phyloP scores from a whole-genome alignment of 2,888 invertebrate genomes.

The Diaphora mendica region DNA sequence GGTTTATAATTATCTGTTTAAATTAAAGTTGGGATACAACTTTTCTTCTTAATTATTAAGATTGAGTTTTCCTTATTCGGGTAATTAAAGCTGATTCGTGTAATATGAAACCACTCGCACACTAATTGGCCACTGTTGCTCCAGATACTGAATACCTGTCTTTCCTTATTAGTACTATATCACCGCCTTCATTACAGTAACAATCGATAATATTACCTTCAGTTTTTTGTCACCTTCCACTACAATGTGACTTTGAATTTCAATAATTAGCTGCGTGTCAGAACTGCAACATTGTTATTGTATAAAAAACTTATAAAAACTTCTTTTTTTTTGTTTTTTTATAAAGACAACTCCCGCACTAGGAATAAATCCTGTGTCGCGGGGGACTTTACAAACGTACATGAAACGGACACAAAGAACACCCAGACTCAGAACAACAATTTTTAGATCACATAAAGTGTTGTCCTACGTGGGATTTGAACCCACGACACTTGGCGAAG shows the following conservation, averaged over 20 bases:
- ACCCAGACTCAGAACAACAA: no score
- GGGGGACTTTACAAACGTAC: no score
- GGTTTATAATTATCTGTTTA: background rate
- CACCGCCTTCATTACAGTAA: slow-evolving; percentile 59
- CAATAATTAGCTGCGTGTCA: background rate
- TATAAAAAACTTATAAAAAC: no score
- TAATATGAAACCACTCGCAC: slow-evolving; percentile 72
- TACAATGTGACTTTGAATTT: slow-evolving; percentile 13
- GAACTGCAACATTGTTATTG: background rate
- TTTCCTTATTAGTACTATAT: slow-evolving; percentile 73
- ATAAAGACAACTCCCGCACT: no score
- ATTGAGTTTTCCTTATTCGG: slow-evolving; percentile 68
- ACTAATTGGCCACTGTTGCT: slow-evolving; percentile 74
- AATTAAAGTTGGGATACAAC: background rate
- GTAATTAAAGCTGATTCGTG: slow-evolving; percentile 72
- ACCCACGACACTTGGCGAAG: no score
- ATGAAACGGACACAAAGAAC: no score
- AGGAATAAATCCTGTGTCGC: no score
- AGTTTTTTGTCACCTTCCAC: slow-evolving; percentile 14
- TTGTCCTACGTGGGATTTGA: no score
- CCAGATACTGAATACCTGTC: slow-evolving; percentile 74
- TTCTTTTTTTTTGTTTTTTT: no score
- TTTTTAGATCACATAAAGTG: no score
- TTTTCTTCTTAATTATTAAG: slow-evolving; percentile 46
- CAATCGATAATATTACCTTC: slow-evolving; percentile 43